A percentile compares a stretch with the other conserved stretches of the same genome.
phyloP scores from a whole-genome alignment of 2,888 invertebrate genomes.

The Eretmocerus hayati region DNA sequence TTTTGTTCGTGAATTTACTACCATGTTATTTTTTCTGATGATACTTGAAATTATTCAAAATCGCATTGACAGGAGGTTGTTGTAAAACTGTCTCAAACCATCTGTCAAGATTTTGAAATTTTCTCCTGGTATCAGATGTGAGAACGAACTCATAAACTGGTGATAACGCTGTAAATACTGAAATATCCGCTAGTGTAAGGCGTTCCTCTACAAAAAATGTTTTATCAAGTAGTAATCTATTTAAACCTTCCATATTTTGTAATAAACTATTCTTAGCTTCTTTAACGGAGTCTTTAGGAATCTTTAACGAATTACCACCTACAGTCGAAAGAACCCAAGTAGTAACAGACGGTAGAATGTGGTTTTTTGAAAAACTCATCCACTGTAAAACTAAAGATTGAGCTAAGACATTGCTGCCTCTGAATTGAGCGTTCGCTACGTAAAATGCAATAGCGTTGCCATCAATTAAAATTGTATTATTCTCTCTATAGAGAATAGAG shows the following conservation, averaged over 20 bases:
- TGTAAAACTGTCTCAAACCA: constrained; percentile 47
- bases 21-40: constrained; percentile 7
- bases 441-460: constrained; percentile 41
- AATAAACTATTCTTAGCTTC: constrained; percentile 34
- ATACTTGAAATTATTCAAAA: too few species aligned
- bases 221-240: constrained; percentile 36
- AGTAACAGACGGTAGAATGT: constrained; percentile 39
- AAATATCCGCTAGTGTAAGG: constrained; percentile 46
- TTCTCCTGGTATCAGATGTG: constrained; percentile 29
- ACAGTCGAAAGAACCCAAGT: constrained; percentile 31
- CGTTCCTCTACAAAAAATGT: constrained; percentile 46
- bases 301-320: constrained; percentile 11
- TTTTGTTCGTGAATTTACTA: constrained; percentile 4
- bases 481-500: constrained; percentile 26
- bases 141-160: constrained; percentile 41
- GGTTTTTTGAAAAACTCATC: constrained; percentile 43
- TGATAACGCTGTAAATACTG: constrained; percentile 38
- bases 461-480: constrained; percentile 32
- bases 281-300: constrained; percentile 14
- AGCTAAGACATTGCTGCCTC: constrained; percentile 29
- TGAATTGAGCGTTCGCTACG: constrained; percentile 36
- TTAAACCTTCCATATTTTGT: constrained; percentile 32
- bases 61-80: constrained; percentile 36
- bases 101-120: constrained; percentile 40
- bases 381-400: constrained; percentile 45